Percentiles rank a stretch among this genome's conserved stretches.
Conservation (phyloP, 2,797 vertebrate species). For the Phaenicophaeus curvirostris region DNA sequence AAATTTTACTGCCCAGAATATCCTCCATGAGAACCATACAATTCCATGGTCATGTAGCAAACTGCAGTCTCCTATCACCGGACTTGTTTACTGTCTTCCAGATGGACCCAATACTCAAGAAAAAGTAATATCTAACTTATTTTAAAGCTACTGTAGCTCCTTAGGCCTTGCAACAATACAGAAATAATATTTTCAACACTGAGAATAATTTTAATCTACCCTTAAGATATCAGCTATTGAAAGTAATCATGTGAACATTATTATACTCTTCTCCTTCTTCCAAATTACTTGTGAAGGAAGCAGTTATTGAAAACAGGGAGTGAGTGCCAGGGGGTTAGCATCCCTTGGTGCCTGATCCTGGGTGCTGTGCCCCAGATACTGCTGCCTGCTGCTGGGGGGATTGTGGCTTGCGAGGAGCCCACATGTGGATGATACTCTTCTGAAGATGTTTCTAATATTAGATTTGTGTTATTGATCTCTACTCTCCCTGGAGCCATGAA, state of each 20-base stretch:
- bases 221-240: background rate
- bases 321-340: accelerated
- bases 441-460: constrained; percentile 68
- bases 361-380: accelerated
- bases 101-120: background rate
- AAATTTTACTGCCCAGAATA: background rate
- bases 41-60: background rate
- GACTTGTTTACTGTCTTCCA: background rate
- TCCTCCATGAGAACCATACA: accelerated
- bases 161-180: background rate
- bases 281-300: background rate
- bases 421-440: background rate
- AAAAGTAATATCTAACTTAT: constrained; percentile 38
- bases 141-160: constrained; percentile 7
- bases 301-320: background rate
- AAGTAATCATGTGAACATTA: background rate
- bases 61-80: background rate
- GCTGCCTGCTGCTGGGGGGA: background rate
- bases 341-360: background rate
- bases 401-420: background rate
- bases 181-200: background rate
- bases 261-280: background rate
- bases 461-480: constrained; percentile 55
- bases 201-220: constrained; percentile 24
- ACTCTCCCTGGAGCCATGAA: constrained; percentile 33